Evolutionary conservation across 1,140 invertebrate species (phyloP), one percentile per base, ranked within the genome.

Genomic region (Saxidomus purpurata): DNA sequence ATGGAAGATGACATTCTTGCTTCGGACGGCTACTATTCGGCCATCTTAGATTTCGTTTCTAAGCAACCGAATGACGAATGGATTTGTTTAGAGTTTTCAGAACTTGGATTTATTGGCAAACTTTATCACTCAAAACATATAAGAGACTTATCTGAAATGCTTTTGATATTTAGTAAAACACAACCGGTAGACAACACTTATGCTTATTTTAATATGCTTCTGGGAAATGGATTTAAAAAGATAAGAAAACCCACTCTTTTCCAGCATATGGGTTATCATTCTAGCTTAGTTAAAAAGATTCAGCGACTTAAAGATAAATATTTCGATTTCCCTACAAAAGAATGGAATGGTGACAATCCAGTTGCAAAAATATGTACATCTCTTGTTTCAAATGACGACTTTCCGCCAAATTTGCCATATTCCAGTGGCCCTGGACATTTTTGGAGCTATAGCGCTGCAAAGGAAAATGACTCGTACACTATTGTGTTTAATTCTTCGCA

Each of bases 251-350:
- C 95, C 0, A 94, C 94, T 2, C 90, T 96, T 6, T 96, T 96
- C 87, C 95, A 96, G 87, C 95, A 96, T 80, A 87, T 94, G 47
- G 95, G 95, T 11, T 85, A 93, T 17, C 93, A 94, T 59, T 96
- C 95, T 13, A 94, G 94, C 28, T 90, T 94, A 0, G 98, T 98
- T 95, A 98, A 98, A 88, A 99, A 99, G 97, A 98, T 99, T 69
- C 99, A 99, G 94, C 99, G 98, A 95, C 96, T 99, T 0, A 98
- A 99, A 97, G 98, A 94, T 63, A 89, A 87, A 22, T 92, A 71
- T 89, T 93, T 93, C 79, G 91, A 93, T 55, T 67, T 91, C 34
- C 89, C 88, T 19, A 55, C 47, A 22, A 94, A 94, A 63, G 40
- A 80, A 47, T 91, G 79, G 28, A 91, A 92, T 28, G 93, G 92